phyloP scores from a whole-genome alignment of 2,113 vertebrate species.

The Myocastor coypus region DNA sequence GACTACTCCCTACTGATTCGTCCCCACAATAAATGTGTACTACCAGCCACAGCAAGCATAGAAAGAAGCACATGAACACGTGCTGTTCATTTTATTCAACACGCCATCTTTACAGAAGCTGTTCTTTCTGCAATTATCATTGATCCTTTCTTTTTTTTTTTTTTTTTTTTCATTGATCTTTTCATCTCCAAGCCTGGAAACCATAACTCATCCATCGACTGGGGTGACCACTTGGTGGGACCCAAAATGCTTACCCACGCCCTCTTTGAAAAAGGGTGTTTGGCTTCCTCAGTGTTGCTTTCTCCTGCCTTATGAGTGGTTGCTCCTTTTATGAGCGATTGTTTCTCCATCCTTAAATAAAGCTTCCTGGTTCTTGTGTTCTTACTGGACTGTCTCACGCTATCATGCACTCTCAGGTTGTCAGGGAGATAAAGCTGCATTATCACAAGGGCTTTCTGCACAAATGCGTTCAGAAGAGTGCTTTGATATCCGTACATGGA shows the following conservation, averaged over 20 bases:
- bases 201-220: not conserved
- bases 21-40: not conserved
- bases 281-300: not conserved
- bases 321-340: not conserved
- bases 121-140: not conserved
- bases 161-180: not conserved
- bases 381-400: not conserved
- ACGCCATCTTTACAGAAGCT: not conserved
- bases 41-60: not conserved
- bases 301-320: not conserved
- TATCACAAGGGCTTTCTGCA: not conserved
- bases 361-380: not conserved
- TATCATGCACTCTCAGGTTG: not conserved
- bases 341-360: not conserved
- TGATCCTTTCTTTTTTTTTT: too few relatives aligned
- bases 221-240: not conserved
- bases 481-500: not conserved
- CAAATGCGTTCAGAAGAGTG: not conserved
- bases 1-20: not conserved
- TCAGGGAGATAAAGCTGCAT: not conserved
- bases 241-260: not conserved
- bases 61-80: not conserved
- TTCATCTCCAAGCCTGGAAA: not conserved
- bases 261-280: not conserved
- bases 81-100: not conserved